A percentile compares a stretch with the other conserved stretches of the same genome.
Evolutionary conservation across 2,888 invertebrate genomes (phyloP).

Genomic region (Tillus elongatus): DNA sequence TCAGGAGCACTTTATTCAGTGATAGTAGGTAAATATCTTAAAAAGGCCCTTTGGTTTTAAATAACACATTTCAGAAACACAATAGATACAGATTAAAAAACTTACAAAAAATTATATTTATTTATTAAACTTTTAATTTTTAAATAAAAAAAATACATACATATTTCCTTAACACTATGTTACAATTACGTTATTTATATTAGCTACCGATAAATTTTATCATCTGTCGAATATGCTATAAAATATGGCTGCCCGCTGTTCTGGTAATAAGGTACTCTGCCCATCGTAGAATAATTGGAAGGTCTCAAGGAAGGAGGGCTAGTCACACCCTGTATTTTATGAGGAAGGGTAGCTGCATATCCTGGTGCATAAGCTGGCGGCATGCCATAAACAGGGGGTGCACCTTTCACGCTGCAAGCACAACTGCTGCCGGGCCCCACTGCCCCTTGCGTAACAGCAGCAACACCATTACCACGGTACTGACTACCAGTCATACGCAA

Average conservation of each 20-base stretch:
- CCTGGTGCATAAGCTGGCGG: slow-evolving; percentile 47
- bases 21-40: too few relatives aligned
- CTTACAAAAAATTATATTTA: too few relatives aligned
- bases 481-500: slow-evolving; percentile 52
- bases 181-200: too few relatives aligned
- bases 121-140: too few relatives aligned
- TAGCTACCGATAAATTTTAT: slow-evolving; percentile 56
- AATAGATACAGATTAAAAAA: too few relatives aligned
- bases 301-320: slow-evolving; percentile 45
- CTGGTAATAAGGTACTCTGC: slow-evolving; percentile 50
- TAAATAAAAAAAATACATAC: too few relatives aligned
- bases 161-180: too few relatives aligned
- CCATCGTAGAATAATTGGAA: slow-evolving; percentile 52
- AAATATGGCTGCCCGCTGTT: slow-evolving; percentile 48
- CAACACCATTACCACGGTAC: slow-evolving; percentile 47
- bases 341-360: slow-evolving; percentile 57
- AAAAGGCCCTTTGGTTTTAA: too few relatives aligned
- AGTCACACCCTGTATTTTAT: slow-evolving; percentile 50
- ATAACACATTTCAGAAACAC: too few relatives aligned
- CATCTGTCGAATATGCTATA: slow-evolving; percentile 52
- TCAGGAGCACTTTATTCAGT: too few relatives aligned
- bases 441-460: slow-evolving; percentile 13
- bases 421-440: slow-evolving; percentile 49
- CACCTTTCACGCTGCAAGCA: slow-evolving; percentile 43
- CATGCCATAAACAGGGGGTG: slow-evolving; percentile 48